phyloP scores from a whole-genome alignment of 2,888 invertebrate genomes.

The Drosophila macrospina region DNA sequence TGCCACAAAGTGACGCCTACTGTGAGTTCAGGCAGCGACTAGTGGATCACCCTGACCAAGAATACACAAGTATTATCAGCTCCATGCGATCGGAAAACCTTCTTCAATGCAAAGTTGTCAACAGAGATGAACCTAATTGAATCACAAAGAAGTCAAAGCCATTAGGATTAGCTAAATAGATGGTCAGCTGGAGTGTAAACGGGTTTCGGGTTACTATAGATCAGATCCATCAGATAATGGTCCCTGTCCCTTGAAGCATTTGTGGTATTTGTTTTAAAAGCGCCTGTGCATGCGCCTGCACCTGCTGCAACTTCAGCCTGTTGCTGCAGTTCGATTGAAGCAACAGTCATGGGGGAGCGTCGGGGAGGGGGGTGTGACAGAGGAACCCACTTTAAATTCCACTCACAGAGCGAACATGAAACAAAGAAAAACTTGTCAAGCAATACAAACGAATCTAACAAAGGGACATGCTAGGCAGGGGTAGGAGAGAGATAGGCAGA shows the following conservation, averaged over 20 bases:
- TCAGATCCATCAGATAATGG: slow-evolving; percentile 44
- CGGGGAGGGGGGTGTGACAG: slow-evolving; percentile 4
- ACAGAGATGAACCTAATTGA: slow-evolving; percentile 18
- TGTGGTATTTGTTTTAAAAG: slow-evolving; percentile 68
- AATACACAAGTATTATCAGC: too few species aligned
- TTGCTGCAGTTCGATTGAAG: slow-evolving; percentile 20
- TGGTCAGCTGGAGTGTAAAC: slow-evolving; percentile 12
- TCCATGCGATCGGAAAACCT: background rate
- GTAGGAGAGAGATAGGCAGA: background rate
- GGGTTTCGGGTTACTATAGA: slow-evolving; percentile 35
- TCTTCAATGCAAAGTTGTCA: background rate
- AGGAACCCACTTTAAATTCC: slow-evolving; percentile 65
- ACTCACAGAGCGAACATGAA: slow-evolving; percentile 60
- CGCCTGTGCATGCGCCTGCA: slow-evolving; percentile 65
- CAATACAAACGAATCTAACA: slow-evolving; percentile 65
- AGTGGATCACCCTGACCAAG: slow-evolving; percentile 1
- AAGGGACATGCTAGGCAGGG: slow-evolving; percentile 43
- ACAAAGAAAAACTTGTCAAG: slow-evolving; percentile 67
- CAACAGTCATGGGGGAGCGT: background rate
- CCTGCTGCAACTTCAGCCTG: slow-evolving; percentile 39
- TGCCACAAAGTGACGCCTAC: background rate
- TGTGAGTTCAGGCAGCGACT: too few species aligned
- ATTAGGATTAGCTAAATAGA: slow-evolving; percentile 24
- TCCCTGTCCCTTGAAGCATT: slow-evolving; percentile 44
- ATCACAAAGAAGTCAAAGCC: slow-evolving; percentile 2